phyloP scores from a whole-genome alignment of 1,140 invertebrate species.

The Plectrocnemia conspersa region DNA sequence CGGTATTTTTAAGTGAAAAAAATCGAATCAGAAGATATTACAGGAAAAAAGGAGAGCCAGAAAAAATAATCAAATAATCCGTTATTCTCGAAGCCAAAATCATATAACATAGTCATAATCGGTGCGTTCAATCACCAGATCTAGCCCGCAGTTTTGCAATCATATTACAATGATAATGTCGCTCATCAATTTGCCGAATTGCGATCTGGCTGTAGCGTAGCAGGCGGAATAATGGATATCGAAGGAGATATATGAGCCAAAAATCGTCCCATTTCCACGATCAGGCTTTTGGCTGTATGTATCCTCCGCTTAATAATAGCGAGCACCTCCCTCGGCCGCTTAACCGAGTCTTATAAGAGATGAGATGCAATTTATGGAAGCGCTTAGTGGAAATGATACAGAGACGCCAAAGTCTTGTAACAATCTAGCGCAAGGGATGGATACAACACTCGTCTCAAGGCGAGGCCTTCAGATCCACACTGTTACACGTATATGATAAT shows the following conservation, averaged over 20 bases:
- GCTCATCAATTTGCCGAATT: too few species aligned
- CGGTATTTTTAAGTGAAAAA: too few species aligned
- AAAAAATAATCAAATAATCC: too few species aligned
- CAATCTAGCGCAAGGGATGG: slow-evolving; percentile 11
- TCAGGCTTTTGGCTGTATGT: slow-evolving; percentile 2
- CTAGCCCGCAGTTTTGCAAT: too few species aligned
- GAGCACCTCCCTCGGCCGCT: neutral
- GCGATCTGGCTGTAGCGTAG: neutral
- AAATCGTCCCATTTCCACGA: slow-evolving; percentile 28
- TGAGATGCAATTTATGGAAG: slow-evolving; percentile 34
- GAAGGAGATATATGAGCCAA: slow-evolving; percentile 25
- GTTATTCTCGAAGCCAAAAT: too few species aligned
- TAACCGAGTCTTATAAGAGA: slow-evolving; percentile 18
- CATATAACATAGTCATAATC: too few species aligned
- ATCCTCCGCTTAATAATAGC: slow-evolving; percentile 2
- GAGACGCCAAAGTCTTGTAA: slow-evolving; percentile 34
- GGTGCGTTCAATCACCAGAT: too few species aligned
- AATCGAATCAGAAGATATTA: too few species aligned
- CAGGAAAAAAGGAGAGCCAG: too few species aligned
- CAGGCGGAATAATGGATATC: slow-evolving; percentile 24
- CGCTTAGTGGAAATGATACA: slow-evolving; percentile 33
- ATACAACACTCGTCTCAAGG: neutral
- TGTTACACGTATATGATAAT: neutral
- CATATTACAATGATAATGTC: too few species aligned
- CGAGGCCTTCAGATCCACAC: neutral